Evolutionary conservation across 2,797 vertebrate genomes (phyloP), one percentile per base, ranked within the genome.

Genomic region (Sphenodon punctatus): DNA sequence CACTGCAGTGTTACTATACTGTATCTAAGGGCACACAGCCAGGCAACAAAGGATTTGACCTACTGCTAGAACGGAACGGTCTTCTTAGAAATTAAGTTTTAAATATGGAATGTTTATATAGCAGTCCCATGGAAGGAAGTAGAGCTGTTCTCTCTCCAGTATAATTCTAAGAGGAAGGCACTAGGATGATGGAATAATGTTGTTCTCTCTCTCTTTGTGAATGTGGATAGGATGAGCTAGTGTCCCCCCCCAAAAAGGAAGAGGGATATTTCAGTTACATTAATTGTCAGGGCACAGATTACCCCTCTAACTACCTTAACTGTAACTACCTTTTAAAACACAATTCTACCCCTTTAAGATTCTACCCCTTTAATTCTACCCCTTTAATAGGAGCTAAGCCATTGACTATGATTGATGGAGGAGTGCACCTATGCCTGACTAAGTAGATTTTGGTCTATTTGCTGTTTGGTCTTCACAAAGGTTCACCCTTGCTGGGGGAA

Each of bases 151-250:
- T 39, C 58, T 5, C 10, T 68, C 3, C 10, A 10, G 8, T 43
- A 42, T 9, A 0, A 0, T 48, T 72, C 25, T 38, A 46, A n/a
- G 63, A 64, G 16, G 32, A n/a, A 27, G 32, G 32, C 10, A 43
- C 8, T 0, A 0, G 16, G n/a, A 45, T 49, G 7, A 0, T 1
- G 39, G 36, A 17, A 5, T 2, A n/a, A n/a, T n/a, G 0, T 22
- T 41, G 34, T 17, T 48, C 2, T 20, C 45, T 46, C 46, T 5
- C 46, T 7, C 5, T 30, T n/a, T 22, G 12, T 1, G 2, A 15
- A 23, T 60, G 51, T 25, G 32, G 60, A 6, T 42, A 65, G 25
- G 49, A n/a, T 0, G 2, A 38, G 20, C 36, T 56, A 55, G 65
- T 14, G 45, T 22, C 15, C 5, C 46, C 46, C 20, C 46, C 46